Conservation (phyloP, 2,113 vertebrate genomes). For the Morone saxatilis region DNA sequence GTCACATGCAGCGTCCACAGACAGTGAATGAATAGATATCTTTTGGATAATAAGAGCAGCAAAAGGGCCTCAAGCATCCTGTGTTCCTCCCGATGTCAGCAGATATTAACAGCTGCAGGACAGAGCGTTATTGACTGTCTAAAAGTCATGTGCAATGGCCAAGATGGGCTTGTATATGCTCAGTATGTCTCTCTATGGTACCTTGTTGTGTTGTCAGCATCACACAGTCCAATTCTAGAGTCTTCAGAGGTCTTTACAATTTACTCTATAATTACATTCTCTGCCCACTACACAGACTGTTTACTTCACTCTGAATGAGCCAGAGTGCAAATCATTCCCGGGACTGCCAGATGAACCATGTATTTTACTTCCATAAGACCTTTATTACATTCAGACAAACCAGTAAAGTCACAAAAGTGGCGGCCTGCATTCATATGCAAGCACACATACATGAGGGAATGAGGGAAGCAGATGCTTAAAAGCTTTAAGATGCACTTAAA, state of each 20-base stretch:
- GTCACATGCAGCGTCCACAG: conserved; percentile 16
- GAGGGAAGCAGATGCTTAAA: not conserved
- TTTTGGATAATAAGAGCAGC: conserved; percentile 1
- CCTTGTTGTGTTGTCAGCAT: not conserved
- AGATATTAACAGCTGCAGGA: conserved; percentile 22
- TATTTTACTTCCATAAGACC: conserved; percentile 38
- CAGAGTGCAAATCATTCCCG: conserved; percentile 30
- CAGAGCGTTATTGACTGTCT: not conserved
- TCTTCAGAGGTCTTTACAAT: conserved; percentile 3
- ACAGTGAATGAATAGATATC: not conserved
- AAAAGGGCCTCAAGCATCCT: not conserved
- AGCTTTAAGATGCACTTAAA: not conserved
- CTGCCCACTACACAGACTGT: conserved; percentile 10
- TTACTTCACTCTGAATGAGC: not conserved
- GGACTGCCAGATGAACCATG: conserved; percentile 21
- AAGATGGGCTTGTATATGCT: not conserved
- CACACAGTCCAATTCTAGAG: not conserved
- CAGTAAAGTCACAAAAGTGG: conserved; percentile 7
- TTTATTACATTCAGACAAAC: conserved; percentile 35
- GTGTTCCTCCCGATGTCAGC: conserved; percentile 18
- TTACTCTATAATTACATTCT: conserved; percentile 50
- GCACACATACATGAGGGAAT: not conserved
- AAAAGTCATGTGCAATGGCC: not conserved
- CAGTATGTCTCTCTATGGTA: not conserved
- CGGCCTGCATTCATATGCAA: not conserved